Base-by-base conservation (phyloP, 2,888 invertebrate species). In the Lypha dubia region DNA sequence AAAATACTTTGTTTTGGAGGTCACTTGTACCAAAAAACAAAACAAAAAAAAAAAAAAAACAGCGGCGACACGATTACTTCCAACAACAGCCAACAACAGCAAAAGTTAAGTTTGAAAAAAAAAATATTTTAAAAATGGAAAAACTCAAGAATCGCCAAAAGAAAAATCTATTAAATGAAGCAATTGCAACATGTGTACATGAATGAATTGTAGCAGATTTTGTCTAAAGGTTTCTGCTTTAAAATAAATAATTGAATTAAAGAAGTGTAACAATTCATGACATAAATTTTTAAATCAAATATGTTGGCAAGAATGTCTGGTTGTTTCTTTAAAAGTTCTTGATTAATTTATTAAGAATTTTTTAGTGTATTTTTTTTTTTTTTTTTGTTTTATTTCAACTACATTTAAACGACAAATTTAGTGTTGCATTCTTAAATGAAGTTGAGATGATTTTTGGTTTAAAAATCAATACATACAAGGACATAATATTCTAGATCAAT, bases 181-280 rank as follows among this genome's bases (percentile, higher is more conserved):
- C 63, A 80, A 84, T 84, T 84, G 76, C 84, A 76, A 84, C 76
- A 77, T 73, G n/a, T n/a, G n/a, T n/a, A n/a, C n/a, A n/a, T n/a
- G n/a, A n/a, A 56, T 77, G 49, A 68, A 76, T 62, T 74, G 51
- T 70, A 62, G 51, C 51, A 68, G 35, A 58, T 73, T 65, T 44
- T 63, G 24, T 35, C 20, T 41, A 41, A 28, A 65, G 22, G 22
- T n/a, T 44, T 38, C 9, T 38, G 46, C 17, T 32, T 17, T 0
- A 44, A 76, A 68, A 83, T 17, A 70, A 41, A 53, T 71, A 75
- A 77, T 51, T 67, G 68, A 46, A 35, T 38, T 22, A 44, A 71
- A 81, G 68, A 81, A 81, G 75, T 81, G 75, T 75, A 75, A 79
- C 74, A 67, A 65, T 75, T 75, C 65, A 83, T 70, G 63, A 83